phyloP scores from a whole-genome alignment of 2,797 vertebrate genomes.

The Oreortyx pictus region DNA sequence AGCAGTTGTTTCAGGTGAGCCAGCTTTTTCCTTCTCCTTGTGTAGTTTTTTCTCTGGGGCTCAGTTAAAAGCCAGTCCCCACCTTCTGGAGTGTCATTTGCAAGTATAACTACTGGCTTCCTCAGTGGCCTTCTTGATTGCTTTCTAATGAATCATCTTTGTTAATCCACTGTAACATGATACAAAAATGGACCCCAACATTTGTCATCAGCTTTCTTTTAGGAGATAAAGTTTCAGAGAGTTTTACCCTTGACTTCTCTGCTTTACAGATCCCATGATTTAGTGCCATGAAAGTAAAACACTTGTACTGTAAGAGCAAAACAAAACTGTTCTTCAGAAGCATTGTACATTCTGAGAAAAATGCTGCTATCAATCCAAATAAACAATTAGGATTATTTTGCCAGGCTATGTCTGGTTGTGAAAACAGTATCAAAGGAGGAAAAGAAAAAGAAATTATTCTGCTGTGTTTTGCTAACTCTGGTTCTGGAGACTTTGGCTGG shows the following conservation, averaged over 20 bases:
- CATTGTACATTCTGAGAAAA: conserved; percentile 49
- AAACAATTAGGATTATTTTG: conserved; percentile 69
- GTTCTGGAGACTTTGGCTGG: not conserved
- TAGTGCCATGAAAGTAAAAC: not conserved
- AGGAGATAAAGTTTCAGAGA: conserved; percentile 10
- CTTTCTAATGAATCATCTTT: conserved; percentile 36
- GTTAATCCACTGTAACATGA: conserved; percentile 31
- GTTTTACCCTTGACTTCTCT: conserved; percentile 49
- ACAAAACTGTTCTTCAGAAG: conserved; percentile 23
- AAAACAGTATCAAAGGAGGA: conserved; percentile 58
- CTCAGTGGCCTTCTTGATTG: conserved; percentile 28
- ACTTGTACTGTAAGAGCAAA: conserved; percentile 8
- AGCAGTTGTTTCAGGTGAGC: not conserved
- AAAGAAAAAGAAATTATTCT: conserved; percentile 58
- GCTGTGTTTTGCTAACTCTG: conserved; percentile 1
- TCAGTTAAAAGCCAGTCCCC: not conserved
- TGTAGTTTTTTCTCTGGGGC: not conserved
- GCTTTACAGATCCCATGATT: not conserved
- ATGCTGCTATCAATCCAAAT: conserved; percentile 66
- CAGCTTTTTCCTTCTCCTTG: not conserved
- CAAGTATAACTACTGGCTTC: not conserved
- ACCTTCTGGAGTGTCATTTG: not conserved
- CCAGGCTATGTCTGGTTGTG: conserved; percentile 64
- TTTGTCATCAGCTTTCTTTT: conserved; percentile 55
- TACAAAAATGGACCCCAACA: conserved; percentile 35